These are phyloP conservation scores for Nesidiocoris tenuis DNA, from an alignment of 2,888 invertebrate genomes.

Conservation along the genomic window DNA sequence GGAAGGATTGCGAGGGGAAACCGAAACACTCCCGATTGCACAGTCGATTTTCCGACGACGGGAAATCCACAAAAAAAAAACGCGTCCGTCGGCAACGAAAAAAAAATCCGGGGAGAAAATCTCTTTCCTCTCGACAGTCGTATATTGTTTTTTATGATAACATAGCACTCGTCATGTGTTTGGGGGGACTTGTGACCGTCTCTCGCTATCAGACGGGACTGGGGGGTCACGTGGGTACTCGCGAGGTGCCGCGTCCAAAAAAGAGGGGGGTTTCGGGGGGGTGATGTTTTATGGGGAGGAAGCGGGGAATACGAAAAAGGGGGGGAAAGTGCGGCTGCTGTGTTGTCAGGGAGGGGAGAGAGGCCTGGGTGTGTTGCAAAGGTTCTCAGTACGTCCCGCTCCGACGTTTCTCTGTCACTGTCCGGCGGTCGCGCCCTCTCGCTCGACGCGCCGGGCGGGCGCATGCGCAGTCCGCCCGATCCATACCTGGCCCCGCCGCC, in stretches of 20 bases:
- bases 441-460: background rate
- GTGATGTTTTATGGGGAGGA: background rate
- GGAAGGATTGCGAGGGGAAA: background rate
- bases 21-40: background rate
- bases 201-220: conserved; percentile 42
- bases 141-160: background rate
- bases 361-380: background rate
- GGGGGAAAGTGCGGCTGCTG: background rate
- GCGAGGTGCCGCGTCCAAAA: conserved; percentile 8
- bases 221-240: conserved; percentile 43
- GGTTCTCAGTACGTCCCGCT: conserved; percentile 1
- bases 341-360: conserved; percentile 1
- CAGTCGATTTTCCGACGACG: background rate
- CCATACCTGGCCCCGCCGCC: conserved; percentile 34
- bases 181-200: conserved; percentile 30
- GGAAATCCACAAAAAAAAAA: background rate
- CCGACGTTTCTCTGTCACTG: conserved; percentile 24
- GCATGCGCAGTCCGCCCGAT: conserved; percentile 12
- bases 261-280: background rate
- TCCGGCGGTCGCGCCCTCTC: conserved; percentile 16
- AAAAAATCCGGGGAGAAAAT: conserved; percentile 3
- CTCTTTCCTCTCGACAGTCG: conserved; percentile 3
- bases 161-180: background rate
- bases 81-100: background rate
- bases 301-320: background rate